Conservation (phyloP, 2,113 vertebrate species). For the Xenopus tropicalis region DNA sequence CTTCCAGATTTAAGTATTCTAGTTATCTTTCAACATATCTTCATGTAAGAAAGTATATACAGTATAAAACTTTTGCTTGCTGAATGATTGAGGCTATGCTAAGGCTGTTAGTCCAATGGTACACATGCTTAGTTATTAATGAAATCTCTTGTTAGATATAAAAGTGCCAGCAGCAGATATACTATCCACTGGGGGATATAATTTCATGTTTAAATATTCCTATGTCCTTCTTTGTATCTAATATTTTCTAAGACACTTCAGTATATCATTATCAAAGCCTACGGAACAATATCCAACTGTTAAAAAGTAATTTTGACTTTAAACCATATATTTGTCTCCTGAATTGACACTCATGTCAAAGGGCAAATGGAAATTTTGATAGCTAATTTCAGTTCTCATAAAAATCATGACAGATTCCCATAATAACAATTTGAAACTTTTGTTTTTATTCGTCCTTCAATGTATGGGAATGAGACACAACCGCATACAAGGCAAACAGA, state of each 20-base stretch:
- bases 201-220: neutral
- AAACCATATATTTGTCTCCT: slow-evolving; percentile 6
- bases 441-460: slow-evolving; percentile 23
- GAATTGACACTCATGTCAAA: slow-evolving; percentile 3
- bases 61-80: neutral
- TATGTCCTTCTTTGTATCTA: neutral
- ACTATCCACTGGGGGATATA: neutral
- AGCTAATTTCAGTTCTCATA: slow-evolving; percentile 26
- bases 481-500: slow-evolving; percentile 6
- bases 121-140: neutral
- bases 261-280: neutral
- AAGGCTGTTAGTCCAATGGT: neutral
- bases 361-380: slow-evolving; percentile 21
- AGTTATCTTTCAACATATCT: neutral
- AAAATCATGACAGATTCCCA: slow-evolving; percentile 17
- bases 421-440: slow-evolving; percentile 27
- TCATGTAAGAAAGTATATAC: neutral
- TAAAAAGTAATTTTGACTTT: neutral
- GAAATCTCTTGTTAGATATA: neutral
- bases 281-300: neutral
- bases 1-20: neutral
- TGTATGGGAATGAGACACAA: slow-evolving; percentile 8
- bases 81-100: neutral
- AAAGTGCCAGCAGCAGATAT: neutral
- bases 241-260: neutral